Conservation (phyloP, 2,113 vertebrate genomes). For the Antechinus flavipes region DNA sequence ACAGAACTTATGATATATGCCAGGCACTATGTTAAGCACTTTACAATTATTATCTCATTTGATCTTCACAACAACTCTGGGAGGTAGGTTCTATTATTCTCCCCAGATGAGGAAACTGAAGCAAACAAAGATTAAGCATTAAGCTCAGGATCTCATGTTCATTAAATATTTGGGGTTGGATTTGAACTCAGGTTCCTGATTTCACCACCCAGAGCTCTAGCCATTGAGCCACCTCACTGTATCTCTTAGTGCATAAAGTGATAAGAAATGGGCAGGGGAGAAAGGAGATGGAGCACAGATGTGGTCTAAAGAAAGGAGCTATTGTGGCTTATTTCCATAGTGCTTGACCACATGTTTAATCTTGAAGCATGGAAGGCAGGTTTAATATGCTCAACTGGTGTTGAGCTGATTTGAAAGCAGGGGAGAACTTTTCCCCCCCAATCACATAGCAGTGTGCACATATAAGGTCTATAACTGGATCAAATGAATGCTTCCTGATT, state of each 20-base stretch:
- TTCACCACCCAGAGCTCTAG: background rate
- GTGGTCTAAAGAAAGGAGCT: background rate
- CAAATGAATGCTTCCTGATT: conserved; percentile 28
- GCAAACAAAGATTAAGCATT: background rate
- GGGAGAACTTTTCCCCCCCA: background rate
- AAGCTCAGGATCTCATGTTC: background rate
- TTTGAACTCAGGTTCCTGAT: background rate
- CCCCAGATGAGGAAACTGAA: background rate
- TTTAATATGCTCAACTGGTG: background rate
- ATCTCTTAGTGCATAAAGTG: background rate
- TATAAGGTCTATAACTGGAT: background rate
- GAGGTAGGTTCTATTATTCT: background rate
- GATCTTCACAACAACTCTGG: background rate
- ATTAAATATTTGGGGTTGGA: background rate
- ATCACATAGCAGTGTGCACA: background rate
- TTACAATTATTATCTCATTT: background rate
- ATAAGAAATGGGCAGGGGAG: background rate
- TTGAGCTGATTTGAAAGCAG: background rate
- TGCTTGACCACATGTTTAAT: too few relatives aligned
- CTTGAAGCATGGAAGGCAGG: background rate
- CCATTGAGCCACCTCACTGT: background rate
- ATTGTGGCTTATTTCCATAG: background rate
- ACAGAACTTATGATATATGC: background rate
- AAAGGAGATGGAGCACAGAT: background rate
- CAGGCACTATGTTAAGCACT: background rate